Base-by-base conservation (phyloP, 2,113 vertebrate genomes). In the Scartelaos histophorus region DNA sequence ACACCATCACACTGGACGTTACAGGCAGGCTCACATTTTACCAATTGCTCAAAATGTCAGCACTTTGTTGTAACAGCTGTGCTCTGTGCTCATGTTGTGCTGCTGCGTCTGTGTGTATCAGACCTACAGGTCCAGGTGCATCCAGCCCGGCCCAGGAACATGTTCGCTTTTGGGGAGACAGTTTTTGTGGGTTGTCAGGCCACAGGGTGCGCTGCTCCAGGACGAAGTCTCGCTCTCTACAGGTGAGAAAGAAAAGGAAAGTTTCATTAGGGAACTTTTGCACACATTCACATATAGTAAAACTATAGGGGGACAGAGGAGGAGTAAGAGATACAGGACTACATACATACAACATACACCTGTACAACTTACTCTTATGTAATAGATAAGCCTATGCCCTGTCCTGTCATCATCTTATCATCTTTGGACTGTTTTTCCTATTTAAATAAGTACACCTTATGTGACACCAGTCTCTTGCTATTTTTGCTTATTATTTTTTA, bases 91-190 rank as follows among this genome's bases (percentile, higher is more conserved):
- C 49, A 60, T n/a, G 13, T 11, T 58, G 34, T 1, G 12, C n/a
- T 15, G 47, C 54, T 71, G 35, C 13, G 21, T 51, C 3, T 35
- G 38, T 73, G 60, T 76, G 3, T 73, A 76, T 66, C 88, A 94
- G 93, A 94, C 68, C 91, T 94, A 19, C 91, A 93, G 81, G 92
- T 94, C 16, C 87, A 92, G 25, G 84, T 91, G 15, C 91, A 92
- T 82, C 92, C 93, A 54, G 76, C 87, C 1, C 86, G 93, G 57
- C 79, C 80, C 1, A 72, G 69, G 24, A 92, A 92, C 85, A 91
- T 92, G 91, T 93, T 90, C 64, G 91, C 89, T 1, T 74, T 81
- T 0, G 93, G 91, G 17, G 93, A 94, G 86, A 93, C 92, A 0
- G 91, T 94, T 65, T 94, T 90, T 67, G 81, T 94, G 1, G 88